These are phyloP conservation scores for Sphyrna mokarran DNA, from an alignment of 2,113 vertebrate genomes.

Conservation along the genomic window DNA sequence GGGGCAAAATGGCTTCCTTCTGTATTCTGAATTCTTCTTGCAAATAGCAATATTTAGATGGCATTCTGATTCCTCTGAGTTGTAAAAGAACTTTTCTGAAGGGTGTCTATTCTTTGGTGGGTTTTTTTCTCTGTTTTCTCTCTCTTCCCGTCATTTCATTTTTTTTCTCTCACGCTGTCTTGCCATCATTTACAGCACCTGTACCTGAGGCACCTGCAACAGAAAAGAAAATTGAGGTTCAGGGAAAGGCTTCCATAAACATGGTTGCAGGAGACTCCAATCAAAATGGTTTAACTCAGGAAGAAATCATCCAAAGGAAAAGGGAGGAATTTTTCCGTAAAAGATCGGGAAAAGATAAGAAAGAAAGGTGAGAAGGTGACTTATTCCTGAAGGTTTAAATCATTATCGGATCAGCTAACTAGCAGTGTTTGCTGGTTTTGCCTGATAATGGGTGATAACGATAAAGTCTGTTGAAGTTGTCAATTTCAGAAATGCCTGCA, in stretches of 20 bases:
- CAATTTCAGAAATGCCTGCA: not conserved
- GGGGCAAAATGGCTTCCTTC: too few relatives aligned
- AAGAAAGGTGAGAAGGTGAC: conserved; percentile 64
- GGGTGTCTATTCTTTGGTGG: not conserved
- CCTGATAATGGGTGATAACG: not conserved
- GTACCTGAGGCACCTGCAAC: conserved; percentile 55
- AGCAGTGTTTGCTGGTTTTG: not conserved
- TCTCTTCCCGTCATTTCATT: not conserved
- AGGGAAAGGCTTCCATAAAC: conserved; percentile 42
- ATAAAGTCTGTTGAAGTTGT: not conserved
- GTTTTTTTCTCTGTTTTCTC: not conserved
- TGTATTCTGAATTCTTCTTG: too few relatives aligned
- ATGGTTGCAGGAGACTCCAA: conserved; percentile 51
- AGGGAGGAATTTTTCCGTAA: conserved; percentile 81
- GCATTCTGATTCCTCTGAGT: not conserved
- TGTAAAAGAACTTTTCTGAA: not conserved
- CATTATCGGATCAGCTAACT: not conserved
- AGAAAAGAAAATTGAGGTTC: conserved; percentile 53
- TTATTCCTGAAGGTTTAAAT: not conserved
- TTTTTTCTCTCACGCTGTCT: not conserved
- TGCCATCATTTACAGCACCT: conserved; percentile 41
- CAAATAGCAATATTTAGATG: too few relatives aligned
- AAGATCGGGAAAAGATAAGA: conserved; percentile 51
- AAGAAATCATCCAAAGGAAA: conserved; percentile 78
- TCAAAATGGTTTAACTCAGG: conserved; percentile 66